phyloP scores from a whole-genome alignment of 2,888 invertebrate genomes.

The Agrotis exclamationis region DNA sequence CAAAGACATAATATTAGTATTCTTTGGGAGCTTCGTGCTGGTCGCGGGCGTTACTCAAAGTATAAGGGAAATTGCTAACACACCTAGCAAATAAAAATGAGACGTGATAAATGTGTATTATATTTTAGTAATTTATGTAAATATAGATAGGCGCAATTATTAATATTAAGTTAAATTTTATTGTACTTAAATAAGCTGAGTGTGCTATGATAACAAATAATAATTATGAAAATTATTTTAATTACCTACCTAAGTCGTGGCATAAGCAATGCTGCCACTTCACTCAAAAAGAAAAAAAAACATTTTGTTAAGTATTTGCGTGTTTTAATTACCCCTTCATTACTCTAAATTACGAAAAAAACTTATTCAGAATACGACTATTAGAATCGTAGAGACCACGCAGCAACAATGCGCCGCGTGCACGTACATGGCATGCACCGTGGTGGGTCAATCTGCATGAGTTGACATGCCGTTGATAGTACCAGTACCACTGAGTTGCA shows the following conservation, averaged over 20 bases:
- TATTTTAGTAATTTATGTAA: slow-evolving; percentile 51
- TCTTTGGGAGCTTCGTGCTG: slow-evolving; percentile 93
- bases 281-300: slow-evolving; percentile 7
- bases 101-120: slow-evolving; percentile 50
- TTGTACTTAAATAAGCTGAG: slow-evolving; percentile 43
- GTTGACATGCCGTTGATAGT: too few relatives aligned
- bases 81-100: slow-evolving; percentile 39
- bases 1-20: slow-evolving; percentile 92
- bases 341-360: too few relatives aligned
- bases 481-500: too few relatives aligned
- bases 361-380: neutral
- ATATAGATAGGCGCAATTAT: slow-evolving; percentile 59
- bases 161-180: slow-evolving; percentile 38
- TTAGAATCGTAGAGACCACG: too few relatives aligned
- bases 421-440: too few relatives aligned
- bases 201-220: slow-evolving; percentile 20
- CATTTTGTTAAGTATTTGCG: slow-evolving; percentile 36
- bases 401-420: too few relatives aligned
- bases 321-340: neutral
- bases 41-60: slow-evolving; percentile 92
- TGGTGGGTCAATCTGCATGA: too few relatives aligned
- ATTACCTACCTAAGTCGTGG: slow-evolving; percentile 1
- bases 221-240: slow-evolving; percentile 6
- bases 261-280: neutral
- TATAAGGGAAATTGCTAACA: slow-evolving; percentile 83